phyloP scores from a whole-genome alignment of 2,888 invertebrate genomes.

The Nemoura dubitans region DNA sequence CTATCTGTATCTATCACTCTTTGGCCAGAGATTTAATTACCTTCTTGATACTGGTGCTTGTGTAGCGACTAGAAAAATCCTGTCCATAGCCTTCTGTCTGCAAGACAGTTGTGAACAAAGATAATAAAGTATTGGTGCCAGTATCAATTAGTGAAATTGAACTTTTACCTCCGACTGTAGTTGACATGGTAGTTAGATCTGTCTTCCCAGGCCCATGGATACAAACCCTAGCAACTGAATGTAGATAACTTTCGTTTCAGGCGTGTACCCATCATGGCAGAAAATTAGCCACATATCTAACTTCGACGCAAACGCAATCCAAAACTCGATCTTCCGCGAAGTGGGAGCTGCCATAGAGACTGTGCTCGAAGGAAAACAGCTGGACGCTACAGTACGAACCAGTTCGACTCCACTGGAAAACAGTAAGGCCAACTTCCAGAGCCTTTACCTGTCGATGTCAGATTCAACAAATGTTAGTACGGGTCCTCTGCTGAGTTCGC shows the following conservation, averaged over 20 bases:
- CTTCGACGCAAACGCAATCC: background rate
- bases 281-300: slow-evolving; percentile 10
- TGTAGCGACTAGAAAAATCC: too few species aligned
- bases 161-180: too few species aligned
- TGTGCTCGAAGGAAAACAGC: background rate
- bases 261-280: background rate
- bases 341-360: background rate
- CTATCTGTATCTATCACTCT: too few species aligned
- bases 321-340: slow-evolving; percentile 7
- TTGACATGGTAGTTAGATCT: too few species aligned
- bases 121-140: too few species aligned
- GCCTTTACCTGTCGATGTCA: background rate
- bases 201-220: too few species aligned
- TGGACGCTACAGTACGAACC: background rate
- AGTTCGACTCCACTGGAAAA: background rate
- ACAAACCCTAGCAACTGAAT: too few species aligned
- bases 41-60: too few species aligned
- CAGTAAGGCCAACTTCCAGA: background rate
- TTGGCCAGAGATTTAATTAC: too few species aligned
- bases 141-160: too few species aligned
- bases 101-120: too few species aligned
- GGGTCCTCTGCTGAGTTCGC: background rate
- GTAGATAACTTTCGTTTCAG: background rate
- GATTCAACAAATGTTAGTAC: background rate
- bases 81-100: too few species aligned